Base-by-base conservation (phyloP, 2,888 invertebrate genomes). In the Amaurobius ferox region DNA sequence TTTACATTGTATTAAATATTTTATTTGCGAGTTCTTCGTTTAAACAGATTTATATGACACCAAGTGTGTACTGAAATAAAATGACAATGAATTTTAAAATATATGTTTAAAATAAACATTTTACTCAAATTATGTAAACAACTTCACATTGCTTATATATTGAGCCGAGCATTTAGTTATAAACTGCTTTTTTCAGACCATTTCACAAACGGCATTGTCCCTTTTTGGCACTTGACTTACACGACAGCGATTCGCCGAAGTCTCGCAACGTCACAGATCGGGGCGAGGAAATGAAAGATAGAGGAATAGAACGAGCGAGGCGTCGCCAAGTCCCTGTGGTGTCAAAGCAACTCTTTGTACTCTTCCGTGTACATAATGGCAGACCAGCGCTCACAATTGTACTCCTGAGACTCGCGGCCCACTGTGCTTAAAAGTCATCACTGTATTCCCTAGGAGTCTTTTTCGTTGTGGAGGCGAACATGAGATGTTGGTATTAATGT, bases 351-450 rank as follows among this genome's bases (percentile, higher is more conserved):
- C 81, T 74, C 74, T 81, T 81, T 81, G 76, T 76, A 64, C 44
- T 68, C 76, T 76, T 62, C 30, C 74, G 77, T 83, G 77, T 77
- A 76, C 76, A 83, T 83, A 83, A 83, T 83, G 77, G 83, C 77
- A 72, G 48, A 64, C 76, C 62, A 83, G 74, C 30, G 73, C 80
- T 76, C 40, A 62, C 81, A 76, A 83, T 83, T 83, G 83, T 77
- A 76, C 83, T 83, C 83, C 32, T 35, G 83, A 77, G 83, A 81
- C 70, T 30, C 16, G 19, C 23, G 71, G 79, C 30, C 77, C 61
- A 23, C 68, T 76, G 74, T 72, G 77, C 83, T 83, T 77, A 83
- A 83, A 83, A 83, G 77, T 83, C 83, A 83, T 83, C 81, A 70
- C 71, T 64, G 44, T 39, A 66, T 83, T 70, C 77, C 83, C 83